Base-by-base conservation (phyloP, 2,888 invertebrate species). In the Diachrysia chrysitis region DNA sequence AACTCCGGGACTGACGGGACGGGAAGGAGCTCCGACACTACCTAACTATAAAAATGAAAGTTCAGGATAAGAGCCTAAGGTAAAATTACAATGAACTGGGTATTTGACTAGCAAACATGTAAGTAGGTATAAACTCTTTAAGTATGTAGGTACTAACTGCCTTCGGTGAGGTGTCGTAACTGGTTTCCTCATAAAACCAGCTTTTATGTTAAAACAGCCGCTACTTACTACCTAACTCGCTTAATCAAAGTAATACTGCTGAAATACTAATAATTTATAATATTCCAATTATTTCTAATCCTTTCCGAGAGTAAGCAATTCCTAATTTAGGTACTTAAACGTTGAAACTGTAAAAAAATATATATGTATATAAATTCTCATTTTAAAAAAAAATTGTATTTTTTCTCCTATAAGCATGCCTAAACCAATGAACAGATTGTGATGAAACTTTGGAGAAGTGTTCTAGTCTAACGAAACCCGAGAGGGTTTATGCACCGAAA, bases 111-210 rank as follows among this genome's bases (percentile, higher is more conserved):
- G 14, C 4, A 10, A 42, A 42, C 4, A 37, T 1, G 42, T 42
- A 37, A 14, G n/a, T 42, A 42, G 6, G n/a, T n/a, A 16, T 3
- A 6, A 6, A n/a, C 5, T n/a, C n/a, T n/a, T n/a, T n/a, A n/a
- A n/a, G 6, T 42, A 42, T n/a, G 5, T 42, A 42, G 42, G n/a
- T 42, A n/a, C n/a, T 16, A 42, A 6, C 0, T n/a, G 6, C 42
- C 42, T 42, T 6, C 42, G n/a, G 42, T n/a, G 42, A 42, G n/a
- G 42, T 42, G n/a, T 42, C 42, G 42, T 42, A 42, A 42, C 42
- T 42, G 42, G 42, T 42, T 42, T 42, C 42, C 42, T 6, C n/a
- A 42, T n/a, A 42, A 42, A 42, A 42, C 42, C 42, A 42, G 42
- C 42, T 42, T 42, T 42, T 42, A n/a, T 42, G 42, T n/a, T 42